Percentiles rank a stretch among this genome's conserved stretches.
These are phyloP conservation scores for Andrena bucephala DNA, from an alignment of 2,888 invertebrate genomes.

Conservation along the genomic window DNA sequence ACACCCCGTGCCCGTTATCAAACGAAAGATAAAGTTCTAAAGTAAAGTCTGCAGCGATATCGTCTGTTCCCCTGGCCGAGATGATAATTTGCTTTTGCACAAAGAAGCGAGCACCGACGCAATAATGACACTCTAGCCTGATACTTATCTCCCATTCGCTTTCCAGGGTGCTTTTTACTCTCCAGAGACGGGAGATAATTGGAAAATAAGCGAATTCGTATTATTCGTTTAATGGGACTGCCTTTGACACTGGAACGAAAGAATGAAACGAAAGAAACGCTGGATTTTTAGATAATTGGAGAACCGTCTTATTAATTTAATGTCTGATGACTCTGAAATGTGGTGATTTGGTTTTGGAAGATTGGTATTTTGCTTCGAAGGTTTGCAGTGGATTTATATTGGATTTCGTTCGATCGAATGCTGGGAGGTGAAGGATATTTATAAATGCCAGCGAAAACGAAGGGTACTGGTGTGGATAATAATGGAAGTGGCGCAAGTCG, in stretches of 20 bases:
- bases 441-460: neutral
- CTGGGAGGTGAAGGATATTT: neutral
- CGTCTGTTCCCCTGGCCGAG: neutral
- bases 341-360: too few species aligned
- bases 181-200: neutral
- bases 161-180: too few species aligned
- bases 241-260: neutral
- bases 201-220: neutral
- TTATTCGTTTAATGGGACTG: neutral
- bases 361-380: too few species aligned
- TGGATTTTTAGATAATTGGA: neutral
- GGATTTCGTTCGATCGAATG: too few species aligned
- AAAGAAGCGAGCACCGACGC: slow-evolving; percentile 1
- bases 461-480: neutral
- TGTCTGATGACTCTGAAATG: too few species aligned
- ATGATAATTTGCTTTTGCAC: slow-evolving; percentile 39
- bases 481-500: slow-evolving; percentile 5
- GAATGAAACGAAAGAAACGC: neutral
- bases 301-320: neutral
- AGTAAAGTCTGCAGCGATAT: slow-evolving; percentile 40
- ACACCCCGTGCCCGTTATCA: slow-evolving; percentile 32
- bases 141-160: neutral
- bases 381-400: too few species aligned
- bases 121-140: slow-evolving; percentile 14
- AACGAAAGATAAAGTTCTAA: slow-evolving; percentile 42